Base-by-base conservation (phyloP, 64 coral and sea anemone genomes). In the Montipora efflorescens region DNA sequence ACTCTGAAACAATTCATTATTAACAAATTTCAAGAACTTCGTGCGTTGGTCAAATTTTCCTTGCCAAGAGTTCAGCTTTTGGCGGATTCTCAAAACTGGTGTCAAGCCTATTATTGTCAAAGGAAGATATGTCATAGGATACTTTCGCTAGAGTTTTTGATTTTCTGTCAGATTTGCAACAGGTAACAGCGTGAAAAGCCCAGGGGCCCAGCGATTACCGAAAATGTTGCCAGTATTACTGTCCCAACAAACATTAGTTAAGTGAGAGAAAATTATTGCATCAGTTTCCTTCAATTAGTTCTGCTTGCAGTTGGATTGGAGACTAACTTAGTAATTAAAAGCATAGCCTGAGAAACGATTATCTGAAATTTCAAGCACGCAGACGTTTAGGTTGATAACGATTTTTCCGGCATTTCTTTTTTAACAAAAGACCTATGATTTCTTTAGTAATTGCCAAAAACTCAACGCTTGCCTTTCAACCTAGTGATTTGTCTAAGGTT, bases 71-170 rank as follows among this genome's bases (percentile, higher is more conserved):
- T 15, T 64, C 59, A 15, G 14, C 0, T 64, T 64, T 46, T 71
- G 64, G 82, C 19, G 47, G 45, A 86, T 64, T 51, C 10, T 71
- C 62, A 70, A 69, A 70, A 86, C 82, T 72, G 82, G 82, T 86
- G 19, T 20, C 67, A 12, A 19, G 16, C 5, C 36, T 22, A 18
- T 13, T 13, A 0, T 1, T 51, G 82, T 22, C 66, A 71, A 20
- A 15, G 16, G n/a, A 51, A 10, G 4, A 44, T 71, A 67, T n/a
- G 3, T 50, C 66, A 86, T 86, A 71, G 64, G 82, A 4, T 86
- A 45, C 12, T 50, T 22, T 69, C 15, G 15, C 25, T 47, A 84
- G 61, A 82, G 59, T 47, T 84, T 71, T 67, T 36, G 58, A 62
- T 64, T 84, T 83, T 47, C 16, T 45, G 28, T 86, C 82, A 86